Percentiles rank a stretch among this genome's conserved stretches.
These are phyloP conservation scores for Pseudonaja textilis DNA, from an alignment of 2,113 vertebrate species.

Conservation along the genomic window DNA sequence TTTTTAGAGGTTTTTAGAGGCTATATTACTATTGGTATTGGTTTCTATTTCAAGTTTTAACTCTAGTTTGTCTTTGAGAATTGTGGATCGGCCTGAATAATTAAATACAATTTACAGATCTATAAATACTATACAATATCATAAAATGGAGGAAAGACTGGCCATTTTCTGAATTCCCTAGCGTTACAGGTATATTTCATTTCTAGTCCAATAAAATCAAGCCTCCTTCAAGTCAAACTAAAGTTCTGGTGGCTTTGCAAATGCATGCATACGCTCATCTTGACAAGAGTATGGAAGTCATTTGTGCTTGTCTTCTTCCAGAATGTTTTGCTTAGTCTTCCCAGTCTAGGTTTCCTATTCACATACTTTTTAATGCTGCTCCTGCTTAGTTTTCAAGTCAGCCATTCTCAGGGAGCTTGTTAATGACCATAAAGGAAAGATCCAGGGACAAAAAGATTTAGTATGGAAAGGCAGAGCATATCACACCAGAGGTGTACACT, in stretches of 20 bases:
- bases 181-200: background rate
- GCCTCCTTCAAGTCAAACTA: background rate
- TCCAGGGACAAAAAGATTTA: background rate
- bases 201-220: background rate
- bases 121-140: background rate
- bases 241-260: background rate
- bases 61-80: background rate
- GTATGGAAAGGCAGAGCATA: background rate
- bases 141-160: background rate
- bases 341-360: background rate
- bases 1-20: background rate
- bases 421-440: background rate
- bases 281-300: background rate
- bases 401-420: background rate
- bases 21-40: background rate
- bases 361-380: background rate
- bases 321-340: background rate
- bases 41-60: background rate
- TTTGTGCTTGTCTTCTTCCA: background rate
- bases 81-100: background rate
- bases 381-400: background rate
- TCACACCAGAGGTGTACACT: background rate
- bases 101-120: background rate
- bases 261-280: background rate
- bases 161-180: background rate